phyloP scores from a whole-genome alignment of 2,113 vertebrate genomes.

The Pseudolaguvia tuberculata region DNA sequence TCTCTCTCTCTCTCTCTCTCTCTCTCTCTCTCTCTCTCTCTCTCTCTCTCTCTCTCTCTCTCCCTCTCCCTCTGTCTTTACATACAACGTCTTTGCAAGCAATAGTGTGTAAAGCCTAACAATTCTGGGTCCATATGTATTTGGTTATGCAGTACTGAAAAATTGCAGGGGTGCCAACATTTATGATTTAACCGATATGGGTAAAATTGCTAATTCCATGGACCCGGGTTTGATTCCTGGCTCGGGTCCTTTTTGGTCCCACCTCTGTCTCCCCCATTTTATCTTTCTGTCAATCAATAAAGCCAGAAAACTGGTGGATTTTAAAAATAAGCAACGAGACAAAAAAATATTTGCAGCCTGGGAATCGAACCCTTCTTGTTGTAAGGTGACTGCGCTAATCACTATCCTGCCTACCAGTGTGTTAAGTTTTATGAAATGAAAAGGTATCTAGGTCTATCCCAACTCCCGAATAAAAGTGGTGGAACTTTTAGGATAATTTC shows the following conservation, averaged over 20 bases:
- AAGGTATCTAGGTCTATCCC: too few species aligned
- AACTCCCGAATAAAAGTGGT: background rate
- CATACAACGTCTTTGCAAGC: background rate
- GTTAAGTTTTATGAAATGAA: constrained; percentile 6
- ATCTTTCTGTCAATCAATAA: too few species aligned
- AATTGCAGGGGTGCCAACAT: background rate
- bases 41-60: constrained; percentile 51
- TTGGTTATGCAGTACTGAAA: background rate
- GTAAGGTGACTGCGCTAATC: too few species aligned
- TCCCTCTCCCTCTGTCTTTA: too few species aligned
- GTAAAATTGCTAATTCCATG: background rate
- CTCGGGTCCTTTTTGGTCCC: too few species aligned
- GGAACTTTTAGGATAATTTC: background rate
- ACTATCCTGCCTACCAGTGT: background rate
- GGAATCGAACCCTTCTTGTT: too few species aligned
- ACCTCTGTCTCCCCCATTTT: background rate
- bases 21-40: constrained; percentile 35
- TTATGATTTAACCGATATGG: background rate
- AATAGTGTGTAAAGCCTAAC: background rate
- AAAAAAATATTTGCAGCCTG: too few species aligned
- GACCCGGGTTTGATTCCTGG: background rate
- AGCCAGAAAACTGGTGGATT: too few species aligned
- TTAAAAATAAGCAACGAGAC: too few species aligned
- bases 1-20: constrained; percentile 48
- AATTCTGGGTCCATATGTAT: background rate